phyloP scores from a whole-genome alignment of 2,797 vertebrate species.

The Moxostoma hubbsi region DNA sequence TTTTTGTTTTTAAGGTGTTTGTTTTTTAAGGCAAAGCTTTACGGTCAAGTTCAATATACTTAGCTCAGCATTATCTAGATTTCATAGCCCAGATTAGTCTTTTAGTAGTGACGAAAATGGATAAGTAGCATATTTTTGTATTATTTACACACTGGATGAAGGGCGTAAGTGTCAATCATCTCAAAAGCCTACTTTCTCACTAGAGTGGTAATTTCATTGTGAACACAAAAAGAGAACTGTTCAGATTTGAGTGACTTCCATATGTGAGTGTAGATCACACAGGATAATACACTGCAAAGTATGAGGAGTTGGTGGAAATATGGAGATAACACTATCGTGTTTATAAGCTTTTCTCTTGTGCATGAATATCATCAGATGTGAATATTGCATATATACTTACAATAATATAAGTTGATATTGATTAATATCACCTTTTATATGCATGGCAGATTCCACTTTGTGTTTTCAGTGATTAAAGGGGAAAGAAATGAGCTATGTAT shows the following conservation, averaged over 20 bases:
- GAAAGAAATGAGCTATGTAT: not conserved
- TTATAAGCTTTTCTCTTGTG: constrained; percentile 19
- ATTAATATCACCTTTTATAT: constrained; percentile 21
- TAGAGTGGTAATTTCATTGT: not conserved
- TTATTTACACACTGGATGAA: not conserved
- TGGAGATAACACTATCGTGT: not conserved
- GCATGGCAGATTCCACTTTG: constrained; percentile 34
- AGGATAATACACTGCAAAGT: not conserved
- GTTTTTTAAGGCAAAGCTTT: not conserved
- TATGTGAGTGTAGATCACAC: not conserved
- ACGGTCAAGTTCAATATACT: not conserved
- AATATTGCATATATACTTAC: too few species aligned
- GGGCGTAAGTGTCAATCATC: constrained; percentile 1
- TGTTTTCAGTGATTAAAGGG: not conserved
- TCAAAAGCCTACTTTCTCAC: not conserved
- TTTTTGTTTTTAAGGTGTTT: constrained; percentile 5
- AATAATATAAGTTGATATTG: not conserved
- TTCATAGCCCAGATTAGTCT: not conserved
- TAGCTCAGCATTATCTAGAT: not conserved
- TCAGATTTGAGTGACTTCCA: not conserved
- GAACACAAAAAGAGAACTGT: not conserved
- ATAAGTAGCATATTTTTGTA: not conserved
- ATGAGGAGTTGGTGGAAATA: constrained; percentile 16
- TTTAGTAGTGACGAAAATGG: not conserved
- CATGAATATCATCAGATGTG: constrained; percentile 22